Base-by-base conservation (phyloP, 2,113 vertebrate species). In the Hemiscyllium ocellatum region DNA sequence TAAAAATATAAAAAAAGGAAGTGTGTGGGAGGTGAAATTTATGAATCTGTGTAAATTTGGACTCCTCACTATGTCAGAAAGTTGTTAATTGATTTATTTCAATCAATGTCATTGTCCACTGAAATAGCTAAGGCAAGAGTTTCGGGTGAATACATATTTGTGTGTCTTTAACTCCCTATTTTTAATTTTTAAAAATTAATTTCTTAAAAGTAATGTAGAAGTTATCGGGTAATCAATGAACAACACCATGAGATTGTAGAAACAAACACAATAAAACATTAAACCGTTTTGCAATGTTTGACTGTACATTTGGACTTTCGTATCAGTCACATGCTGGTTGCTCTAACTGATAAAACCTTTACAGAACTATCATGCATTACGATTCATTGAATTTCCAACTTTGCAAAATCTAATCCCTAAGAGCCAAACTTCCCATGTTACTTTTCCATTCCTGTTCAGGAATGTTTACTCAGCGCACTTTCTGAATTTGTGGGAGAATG, bases 231-330 rank as follows among this genome's bases (percentile, higher is more conserved):
- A 95, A 95, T 95, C 94, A 52, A 70, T 95, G 69, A 72, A 76
- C 94, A 95, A 69, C 22, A 42, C 66, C 68, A 95, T 26, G 94
- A 95, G 94, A 95, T 95, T 29, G 69, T 47, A 95, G 68, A 95
- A 72, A 95, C 94, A 95, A 95, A 76, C 24, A 95, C 94, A 95
- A 95, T 95, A 76, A 95, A 95, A 72, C 94, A 76, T 72, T 95
- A 42, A 68, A 95, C 68, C 52, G 69, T 95, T 95, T 95, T 95
- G 94, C 94, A 95, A 95, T 95, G 69, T 95, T 94, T 95, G 94
- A 72, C 94, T 95, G 94, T 72, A 95, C 94, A 95, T 95, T 95
- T 95, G 94, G 69, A 95, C 94, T 52, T 95, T 76, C 42, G 24
- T 95, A 95, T 95, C 94, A 72, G 37, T 47, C 94, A 26, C 94